Evolutionary conservation across 2,113 vertebrate genomes (phyloP).

Genomic region (Erythrocercus mccallii): DNA sequence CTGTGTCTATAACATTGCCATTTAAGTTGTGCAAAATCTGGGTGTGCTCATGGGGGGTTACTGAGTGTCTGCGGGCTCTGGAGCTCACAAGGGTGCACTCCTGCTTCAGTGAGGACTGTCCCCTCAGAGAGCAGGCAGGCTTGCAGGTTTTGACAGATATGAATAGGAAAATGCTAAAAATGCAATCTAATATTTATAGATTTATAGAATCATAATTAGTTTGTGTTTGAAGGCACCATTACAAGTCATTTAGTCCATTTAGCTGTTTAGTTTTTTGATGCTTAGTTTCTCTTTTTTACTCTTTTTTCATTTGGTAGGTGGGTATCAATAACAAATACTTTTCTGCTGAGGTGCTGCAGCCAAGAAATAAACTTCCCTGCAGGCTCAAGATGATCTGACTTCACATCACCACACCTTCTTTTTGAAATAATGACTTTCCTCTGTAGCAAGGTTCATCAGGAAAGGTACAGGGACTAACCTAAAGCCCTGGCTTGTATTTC

Average conservation of each 20-base stretch:
- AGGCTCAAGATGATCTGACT: not conserved
- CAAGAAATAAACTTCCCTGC: not conserved
- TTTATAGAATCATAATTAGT: not conserved
- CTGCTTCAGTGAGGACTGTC: not conserved
- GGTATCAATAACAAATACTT: not conserved
- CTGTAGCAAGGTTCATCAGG: not conserved
- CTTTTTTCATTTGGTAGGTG: not conserved
- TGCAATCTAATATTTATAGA: not conserved
- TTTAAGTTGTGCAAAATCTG: not conserved
- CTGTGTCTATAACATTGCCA: not conserved
- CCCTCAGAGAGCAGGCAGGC: not conserved
- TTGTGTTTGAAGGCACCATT: not conserved
- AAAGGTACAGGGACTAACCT: not conserved
- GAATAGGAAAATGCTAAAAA: not conserved
- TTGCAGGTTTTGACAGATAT: not conserved
- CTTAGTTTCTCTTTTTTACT: not conserved
- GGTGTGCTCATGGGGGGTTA: rapidly evolving
- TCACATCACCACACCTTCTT: not conserved
- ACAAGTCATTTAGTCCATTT: not conserved
- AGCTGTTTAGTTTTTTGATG: not conserved
- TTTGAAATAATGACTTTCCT: not conserved
- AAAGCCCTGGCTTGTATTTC: not conserved
- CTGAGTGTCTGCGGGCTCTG: not conserved
- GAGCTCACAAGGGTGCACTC: not conserved
- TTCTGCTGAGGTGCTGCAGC: not conserved